A percentile compares a stretch with the other conserved stretches of the same genome.
These are phyloP conservation scores for Ligdia adustata DNA, from an alignment of 2,888 invertebrate genomes.

Conservation along the genomic window DNA sequence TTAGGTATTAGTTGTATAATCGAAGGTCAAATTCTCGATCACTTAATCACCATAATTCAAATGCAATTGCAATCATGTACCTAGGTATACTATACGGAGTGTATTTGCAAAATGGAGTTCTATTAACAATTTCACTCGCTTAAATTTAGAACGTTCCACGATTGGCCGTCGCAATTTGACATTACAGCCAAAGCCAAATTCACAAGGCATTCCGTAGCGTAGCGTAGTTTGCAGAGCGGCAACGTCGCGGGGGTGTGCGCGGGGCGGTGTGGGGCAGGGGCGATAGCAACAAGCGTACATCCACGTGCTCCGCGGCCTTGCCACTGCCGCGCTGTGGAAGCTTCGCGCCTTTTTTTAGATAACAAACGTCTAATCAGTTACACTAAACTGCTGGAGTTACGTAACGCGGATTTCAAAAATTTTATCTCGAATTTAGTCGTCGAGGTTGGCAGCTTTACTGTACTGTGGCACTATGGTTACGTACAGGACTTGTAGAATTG, in stretches of 20 bases:
- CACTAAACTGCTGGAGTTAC: conserved; percentile 47
- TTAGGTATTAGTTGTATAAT: conserved; percentile 13
- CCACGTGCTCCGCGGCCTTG: conserved; percentile 80
- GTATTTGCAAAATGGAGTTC: too few species aligned
- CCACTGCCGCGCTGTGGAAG: conserved; percentile 64
- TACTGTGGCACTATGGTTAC: background rate
- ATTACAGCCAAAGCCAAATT: conserved; percentile 57
- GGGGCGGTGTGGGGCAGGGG: conserved; percentile 35
- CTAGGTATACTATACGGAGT: too few species aligned
- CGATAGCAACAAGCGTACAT: conserved; percentile 77
- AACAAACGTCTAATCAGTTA: conserved; percentile 60
- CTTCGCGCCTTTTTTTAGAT: conserved; percentile 78
- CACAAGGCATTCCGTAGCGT: conserved; percentile 50
- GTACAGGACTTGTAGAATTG: too few species aligned
- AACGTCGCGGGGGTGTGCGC: conserved; percentile 64
- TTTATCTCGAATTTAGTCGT: conserved; percentile 2
- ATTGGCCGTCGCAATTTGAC: conserved; percentile 51
- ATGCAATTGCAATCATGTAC: conserved; percentile 7
- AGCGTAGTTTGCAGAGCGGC: conserved; percentile 63
- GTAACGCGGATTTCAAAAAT: conserved; percentile 34
- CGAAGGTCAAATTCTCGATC: conserved; percentile 45
- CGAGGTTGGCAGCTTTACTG: conserved; percentile 7
- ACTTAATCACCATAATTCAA: conserved; percentile 28
- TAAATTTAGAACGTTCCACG: conserved; percentile 32
- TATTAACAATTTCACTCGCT: conserved; percentile 10